A percentile compares a stretch with the other conserved stretches of the same genome.
Conservation (phyloP, 2,113 vertebrate species). For the Pterophyllum scalare region DNA sequence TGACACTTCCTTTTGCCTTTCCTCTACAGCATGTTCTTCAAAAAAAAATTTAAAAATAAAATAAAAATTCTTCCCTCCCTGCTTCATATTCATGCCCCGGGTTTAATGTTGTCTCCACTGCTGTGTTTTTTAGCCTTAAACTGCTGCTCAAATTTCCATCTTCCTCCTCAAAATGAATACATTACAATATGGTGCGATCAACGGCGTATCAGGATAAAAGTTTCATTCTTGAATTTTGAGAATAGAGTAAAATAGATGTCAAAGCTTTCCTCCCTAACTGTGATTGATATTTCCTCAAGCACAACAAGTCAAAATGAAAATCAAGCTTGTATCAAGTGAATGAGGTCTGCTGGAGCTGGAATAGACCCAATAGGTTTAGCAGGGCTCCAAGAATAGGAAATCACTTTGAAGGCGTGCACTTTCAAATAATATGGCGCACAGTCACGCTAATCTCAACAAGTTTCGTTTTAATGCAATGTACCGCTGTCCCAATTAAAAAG, state of each 20-base stretch:
- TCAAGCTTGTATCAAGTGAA: background rate
- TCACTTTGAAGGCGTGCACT: conserved; percentile 10
- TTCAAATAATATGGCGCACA: background rate
- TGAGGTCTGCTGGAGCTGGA: conserved; percentile 1
- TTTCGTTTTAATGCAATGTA: conserved; percentile 7
- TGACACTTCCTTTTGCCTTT: conserved; percentile 37
- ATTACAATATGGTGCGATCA: background rate
- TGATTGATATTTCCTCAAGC: background rate
- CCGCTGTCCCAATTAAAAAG: conserved; percentile 13
- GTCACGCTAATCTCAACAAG: conserved; percentile 12
- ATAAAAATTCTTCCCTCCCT: conserved; percentile 6
- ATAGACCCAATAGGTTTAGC: background rate
- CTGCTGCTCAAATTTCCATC: background rate
- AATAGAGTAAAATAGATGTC: background rate
- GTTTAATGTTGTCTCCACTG: conserved; percentile 16
- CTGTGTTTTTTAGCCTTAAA: conserved; percentile 10
- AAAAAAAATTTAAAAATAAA: background rate
- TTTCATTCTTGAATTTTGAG: background rate
- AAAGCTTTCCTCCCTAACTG: background rate
- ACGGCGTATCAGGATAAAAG: background rate
- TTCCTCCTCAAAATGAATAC: conserved; percentile 1
- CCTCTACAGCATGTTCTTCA: conserved; percentile 41
- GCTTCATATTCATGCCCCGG: conserved; percentile 14
- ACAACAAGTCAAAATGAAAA: background rate
- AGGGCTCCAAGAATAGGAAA: background rate